Conservation (phyloP, 2,888 invertebrate genomes). For the Aleiodes alternator region DNA sequence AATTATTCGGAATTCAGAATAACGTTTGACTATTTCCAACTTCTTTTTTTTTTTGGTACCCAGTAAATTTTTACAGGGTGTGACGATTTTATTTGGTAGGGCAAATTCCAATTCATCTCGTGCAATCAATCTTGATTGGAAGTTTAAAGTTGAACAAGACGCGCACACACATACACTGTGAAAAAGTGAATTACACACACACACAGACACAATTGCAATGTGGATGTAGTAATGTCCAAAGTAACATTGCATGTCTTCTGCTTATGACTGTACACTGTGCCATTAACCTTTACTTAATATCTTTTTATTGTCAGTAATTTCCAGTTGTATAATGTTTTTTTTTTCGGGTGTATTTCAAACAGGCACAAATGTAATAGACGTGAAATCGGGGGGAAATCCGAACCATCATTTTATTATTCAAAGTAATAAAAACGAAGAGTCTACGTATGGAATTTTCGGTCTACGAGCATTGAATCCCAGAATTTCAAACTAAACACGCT, state of each 20-base stretch:
- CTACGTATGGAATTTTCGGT: no score
- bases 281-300: conserved; percentile 15
- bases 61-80: background rate
- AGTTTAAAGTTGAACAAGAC: conserved; percentile 63
- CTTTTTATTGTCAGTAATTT: conserved; percentile 23
- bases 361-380: conserved; percentile 11
- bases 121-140: conserved; percentile 70
- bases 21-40: conserved; percentile 56
- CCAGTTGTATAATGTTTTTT: background rate
- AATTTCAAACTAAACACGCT: no score
- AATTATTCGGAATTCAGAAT: conserved; percentile 54
- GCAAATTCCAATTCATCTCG: conserved; percentile 67
- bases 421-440: no score
- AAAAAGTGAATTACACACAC: conserved; percentile 28
- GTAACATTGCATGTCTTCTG: conserved; percentile 32
- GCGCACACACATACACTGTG: conserved; percentile 35
- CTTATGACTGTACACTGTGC: conserved; percentile 11
- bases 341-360: background rate
- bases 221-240: conserved; percentile 8
- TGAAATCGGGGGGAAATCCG: background rate
- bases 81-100: conserved; percentile 52
- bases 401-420: no score
- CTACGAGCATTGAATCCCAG: no score
- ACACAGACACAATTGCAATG: background rate
- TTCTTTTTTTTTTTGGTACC: conserved; percentile 53